Evolutionary conservation across 1,140 invertebrate species (phyloP).

Genomic region (Eulimnadia texana): DNA sequence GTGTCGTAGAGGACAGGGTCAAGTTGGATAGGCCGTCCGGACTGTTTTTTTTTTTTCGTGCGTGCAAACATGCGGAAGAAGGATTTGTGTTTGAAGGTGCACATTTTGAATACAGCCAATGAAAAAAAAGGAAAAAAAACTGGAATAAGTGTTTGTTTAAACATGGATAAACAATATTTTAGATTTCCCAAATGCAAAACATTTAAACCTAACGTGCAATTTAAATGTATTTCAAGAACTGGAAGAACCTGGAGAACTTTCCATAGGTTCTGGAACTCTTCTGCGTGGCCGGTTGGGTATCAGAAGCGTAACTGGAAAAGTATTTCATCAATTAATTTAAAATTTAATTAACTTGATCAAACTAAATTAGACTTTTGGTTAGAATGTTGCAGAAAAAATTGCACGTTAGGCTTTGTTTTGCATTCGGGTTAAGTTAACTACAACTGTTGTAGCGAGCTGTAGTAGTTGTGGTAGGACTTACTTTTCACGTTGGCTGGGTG

Average conservation of each 20-base stretch:
- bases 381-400: background rate
- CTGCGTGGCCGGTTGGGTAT: background rate
- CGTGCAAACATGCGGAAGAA: constrained; percentile 1
- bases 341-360: too few relatives aligned
- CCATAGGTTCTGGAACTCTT: background rate
- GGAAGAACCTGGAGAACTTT: background rate
- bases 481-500: constrained; percentile 66
- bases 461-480: constrained; percentile 39
- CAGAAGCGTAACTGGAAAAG: background rate
- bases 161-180: background rate
- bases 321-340: background rate
- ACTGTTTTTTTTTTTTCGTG: constrained; percentile 6
- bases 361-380: background rate
- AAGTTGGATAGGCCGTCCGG: constrained; percentile 14
- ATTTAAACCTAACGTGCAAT: background rate
- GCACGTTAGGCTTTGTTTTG: background rate
- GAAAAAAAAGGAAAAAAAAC: constrained; percentile 7
- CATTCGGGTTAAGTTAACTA: background rate
- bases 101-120: too few relatives aligned
- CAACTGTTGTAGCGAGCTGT: too few relatives aligned
- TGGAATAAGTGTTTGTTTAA: background rate
- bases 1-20: background rate
- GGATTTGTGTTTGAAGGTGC: too few relatives aligned
- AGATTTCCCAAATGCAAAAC: background rate
- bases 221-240: background rate